Base-by-base conservation (phyloP, 2,888 invertebrate species). In the Nemotelus pantherinus region DNA sequence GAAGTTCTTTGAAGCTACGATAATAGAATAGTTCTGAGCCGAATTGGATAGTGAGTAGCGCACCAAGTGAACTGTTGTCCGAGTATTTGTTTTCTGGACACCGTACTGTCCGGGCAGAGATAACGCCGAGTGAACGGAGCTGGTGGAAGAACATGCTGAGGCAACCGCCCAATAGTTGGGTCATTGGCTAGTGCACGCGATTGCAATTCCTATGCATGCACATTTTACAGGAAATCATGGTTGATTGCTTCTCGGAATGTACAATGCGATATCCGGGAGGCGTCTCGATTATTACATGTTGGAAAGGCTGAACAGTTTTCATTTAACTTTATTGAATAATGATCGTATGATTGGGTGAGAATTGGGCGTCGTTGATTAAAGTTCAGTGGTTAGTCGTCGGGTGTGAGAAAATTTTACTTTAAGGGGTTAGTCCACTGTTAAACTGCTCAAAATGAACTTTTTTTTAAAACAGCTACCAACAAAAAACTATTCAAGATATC, bases 141-240 rank as follows among this genome's bases (percentile, higher is more conserved):
- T 25, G 25, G 25, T 25, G 25, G 25, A 25, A 25, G 25, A 25
- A 25, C 25, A 25, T 25, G 25, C 25, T 50, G 5, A 50, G 50
- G 50, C 50, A 7, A 50, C 50, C 50, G 50, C 5, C 9, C 9
- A 25, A 9, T 9, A 9, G 50, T 9, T 9, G 6, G 50, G 50
- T 50, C 50, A 50, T 7, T 50, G 9, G 50, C 50, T 5, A 7
- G 9, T 50, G 50, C 6, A 60, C 9, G 39, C 25, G 43, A 5
- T 41, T 41, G 7, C 6, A 63, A 63, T 63, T 63, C 63, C 43
- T 63, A 63, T 63, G 63, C 63, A 63, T 63, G 50, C 50, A 50
- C 50, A 68, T 6, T 48, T 48, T 47, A 50, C 67, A 68, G 67
- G 67, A 68, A 68, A 25, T 68, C 67, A 68, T 68, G 67, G 50